A percentile compares a stretch with the other conserved stretches of the same genome.
Evolutionary conservation across 2,888 invertebrate genomes (phyloP).

Genomic region (Phragmatobia fuliginosa): DNA sequence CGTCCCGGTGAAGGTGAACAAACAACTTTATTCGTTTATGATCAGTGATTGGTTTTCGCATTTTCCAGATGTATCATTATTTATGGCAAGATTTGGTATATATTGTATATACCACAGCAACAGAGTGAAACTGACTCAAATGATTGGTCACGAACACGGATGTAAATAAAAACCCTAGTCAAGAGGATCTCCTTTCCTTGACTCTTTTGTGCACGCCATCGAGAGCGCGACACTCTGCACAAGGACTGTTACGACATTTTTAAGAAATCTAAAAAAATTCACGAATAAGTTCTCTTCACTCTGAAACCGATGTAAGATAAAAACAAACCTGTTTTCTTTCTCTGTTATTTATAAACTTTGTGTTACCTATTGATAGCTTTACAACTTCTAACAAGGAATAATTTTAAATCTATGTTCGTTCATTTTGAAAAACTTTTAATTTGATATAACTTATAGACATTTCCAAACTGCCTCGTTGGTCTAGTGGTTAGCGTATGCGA

Average conservation of each 20-base stretch:
- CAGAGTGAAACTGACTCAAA: constrained; percentile 10
- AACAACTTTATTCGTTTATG: too few species aligned
- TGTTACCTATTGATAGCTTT: too few species aligned
- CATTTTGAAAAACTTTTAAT: too few species aligned
- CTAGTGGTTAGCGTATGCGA: too few species aligned
- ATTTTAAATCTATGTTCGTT: too few species aligned
- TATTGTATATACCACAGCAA: not conserved
- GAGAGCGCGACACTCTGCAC: constrained; percentile 19
- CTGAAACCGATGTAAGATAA: constrained; percentile 5
- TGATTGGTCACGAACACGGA: constrained; percentile 22
- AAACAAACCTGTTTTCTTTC: too few species aligned
- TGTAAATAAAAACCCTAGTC: constrained; percentile 27
- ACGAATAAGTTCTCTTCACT: constrained; percentile 16
- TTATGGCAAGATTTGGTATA: too few species aligned
- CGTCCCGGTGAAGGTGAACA: too few species aligned
- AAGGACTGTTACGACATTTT: constrained; percentile 32
- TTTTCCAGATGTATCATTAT: too few species aligned
- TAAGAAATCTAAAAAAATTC: constrained; percentile 22
- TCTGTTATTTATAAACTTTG: not conserved
- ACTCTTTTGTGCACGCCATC: constrained; percentile 32
- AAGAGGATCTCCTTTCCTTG: constrained; percentile 26
- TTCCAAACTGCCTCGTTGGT: too few species aligned
- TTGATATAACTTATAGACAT: too few species aligned
- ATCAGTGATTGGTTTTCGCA: too few species aligned
- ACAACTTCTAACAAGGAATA: not conserved